Evolutionary conservation across 2,797 vertebrate species (phyloP).

Genomic region (Philypnodon macrostomus): DNA sequence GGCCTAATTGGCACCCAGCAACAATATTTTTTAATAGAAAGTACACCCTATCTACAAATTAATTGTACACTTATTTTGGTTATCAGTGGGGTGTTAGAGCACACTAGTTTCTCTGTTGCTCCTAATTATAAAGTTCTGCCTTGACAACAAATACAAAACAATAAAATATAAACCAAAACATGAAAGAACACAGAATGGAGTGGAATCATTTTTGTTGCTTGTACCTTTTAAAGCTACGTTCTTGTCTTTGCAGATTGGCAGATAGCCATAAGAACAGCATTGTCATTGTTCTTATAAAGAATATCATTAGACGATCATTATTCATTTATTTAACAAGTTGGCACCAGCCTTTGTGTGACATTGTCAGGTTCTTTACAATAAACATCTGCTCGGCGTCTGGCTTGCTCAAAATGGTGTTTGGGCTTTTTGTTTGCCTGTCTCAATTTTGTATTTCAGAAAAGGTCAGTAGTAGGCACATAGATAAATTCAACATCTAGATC

Average conservation of each 20-base stretch:
- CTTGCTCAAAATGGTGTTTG: constrained; percentile 30
- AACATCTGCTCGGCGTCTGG: constrained; percentile 53
- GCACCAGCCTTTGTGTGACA: constrained; percentile 18
- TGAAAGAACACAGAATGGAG: constrained; percentile 37
- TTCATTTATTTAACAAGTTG: constrained; percentile 46
- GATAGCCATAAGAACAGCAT: constrained; percentile 44
- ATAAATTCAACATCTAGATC: no score
- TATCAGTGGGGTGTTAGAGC: constrained; percentile 9
- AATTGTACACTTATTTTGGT: no score
- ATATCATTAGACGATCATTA: constrained; percentile 33
- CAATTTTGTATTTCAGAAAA: no score
- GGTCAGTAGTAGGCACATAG: no score
- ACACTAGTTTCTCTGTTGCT: constrained; percentile 32
- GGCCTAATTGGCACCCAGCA: no score
- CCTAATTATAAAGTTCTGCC: constrained; percentile 57
- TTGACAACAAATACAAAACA: constrained; percentile 44
- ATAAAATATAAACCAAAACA: constrained; percentile 51
- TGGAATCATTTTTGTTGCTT: constrained; percentile 49
- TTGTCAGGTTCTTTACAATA: constrained; percentile 37
- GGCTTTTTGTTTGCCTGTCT: constrained; percentile 45
- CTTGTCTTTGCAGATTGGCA: constrained; percentile 52
- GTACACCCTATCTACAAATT: no score
- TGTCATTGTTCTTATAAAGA: constrained; percentile 50
- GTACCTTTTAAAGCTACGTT: constrained; percentile 14
- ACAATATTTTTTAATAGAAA: not conserved